Conservation (phyloP, 1,140 invertebrate genomes). For the Meloidogyne floridensis region DNA sequence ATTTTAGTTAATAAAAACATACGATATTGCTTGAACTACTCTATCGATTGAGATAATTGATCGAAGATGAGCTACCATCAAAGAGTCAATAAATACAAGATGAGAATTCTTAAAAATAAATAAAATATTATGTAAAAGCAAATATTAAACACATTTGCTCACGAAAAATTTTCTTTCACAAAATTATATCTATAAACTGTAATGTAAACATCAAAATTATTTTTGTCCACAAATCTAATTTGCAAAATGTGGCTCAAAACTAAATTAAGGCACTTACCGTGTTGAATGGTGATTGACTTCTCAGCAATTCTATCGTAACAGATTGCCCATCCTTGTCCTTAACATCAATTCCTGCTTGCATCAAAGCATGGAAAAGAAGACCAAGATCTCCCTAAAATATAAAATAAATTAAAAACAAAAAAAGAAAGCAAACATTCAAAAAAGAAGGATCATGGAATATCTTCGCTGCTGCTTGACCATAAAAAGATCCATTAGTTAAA, state of each 20-base stretch:
- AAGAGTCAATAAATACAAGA: conserved; percentile 91
- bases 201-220: too few relatives aligned
- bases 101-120: conserved; percentile 79
- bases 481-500: conserved; percentile 90
- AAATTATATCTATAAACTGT: too few relatives aligned
- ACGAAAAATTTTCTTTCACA: too few relatives aligned
- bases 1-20: conserved; percentile 39
- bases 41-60: conserved; percentile 87
- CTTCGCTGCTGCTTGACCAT: conserved; percentile 89
- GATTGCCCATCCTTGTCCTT: conserved; percentile 80
- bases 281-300: conserved; percentile 87
- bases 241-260: too few relatives aligned
- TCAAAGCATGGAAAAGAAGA: conserved; percentile 80
- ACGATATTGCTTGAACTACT: conserved; percentile 79
- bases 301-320: conserved; percentile 93
- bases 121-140: too few relatives aligned
- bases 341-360: conserved; percentile 85
- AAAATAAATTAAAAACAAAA: conserved; percentile 26
- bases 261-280: conserved; percentile 72
- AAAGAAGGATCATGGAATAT: conserved; percentile 95
- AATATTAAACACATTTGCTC: too few relatives aligned
- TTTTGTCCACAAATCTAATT: too few relatives aligned
- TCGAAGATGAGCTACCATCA: conserved; percentile 91
- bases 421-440: conserved; percentile 78
- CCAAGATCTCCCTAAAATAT: conserved; percentile 73